Base-by-base conservation (phyloP, 2,797 vertebrate genomes). In the Spea hammondii region DNA sequence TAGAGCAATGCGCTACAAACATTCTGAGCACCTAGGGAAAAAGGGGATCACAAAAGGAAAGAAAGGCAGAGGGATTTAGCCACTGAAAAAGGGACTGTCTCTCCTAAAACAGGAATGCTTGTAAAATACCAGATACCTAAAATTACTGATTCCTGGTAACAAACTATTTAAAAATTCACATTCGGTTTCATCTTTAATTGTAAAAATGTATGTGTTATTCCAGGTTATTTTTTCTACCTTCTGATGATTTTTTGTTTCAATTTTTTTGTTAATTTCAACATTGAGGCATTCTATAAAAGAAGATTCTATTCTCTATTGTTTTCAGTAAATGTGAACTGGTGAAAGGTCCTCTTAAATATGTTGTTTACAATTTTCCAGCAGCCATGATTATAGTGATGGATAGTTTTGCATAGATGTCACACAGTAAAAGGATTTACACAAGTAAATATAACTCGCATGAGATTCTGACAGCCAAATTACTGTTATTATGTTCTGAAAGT, bases 381-480 rank as follows among this genome's bases (percentile, higher is more conserved):
- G 14, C 70, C 59, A n/a, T 73, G 74, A 81, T 77, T 81, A 72
- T 66, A 81, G 32, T 77, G 79, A 81, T 77, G 74, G 79, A 81
- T 81, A 77, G 79, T 81, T 81, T 81, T 81, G 70, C 74, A 81
- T 81, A 77, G 74, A 81, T 81, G 79, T 81, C 79, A 81, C 70
- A 68, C 74, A 5, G 64, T 73, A 81, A 81, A 81, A 81, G 79
- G 70, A 81, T 81, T 81, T 81, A 77, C 74, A 81, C 74, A 81
- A 73, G 74, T 81, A 77, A 81, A 77, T 81, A 77, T 72, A 77
- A 77, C 79, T 77, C 69, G 64, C 46, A 73, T 80, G 55, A 64
- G 55, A 77, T 62, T 62, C 51, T 77, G 79, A 81, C 79, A 81
- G 74, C 45, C 8, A 81, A 73, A 81, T 81, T 77, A 77, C 79